Evolutionary conservation across 2,113 vertebrate genomes (phyloP).

Genomic region (Callipepla squamata): DNA sequence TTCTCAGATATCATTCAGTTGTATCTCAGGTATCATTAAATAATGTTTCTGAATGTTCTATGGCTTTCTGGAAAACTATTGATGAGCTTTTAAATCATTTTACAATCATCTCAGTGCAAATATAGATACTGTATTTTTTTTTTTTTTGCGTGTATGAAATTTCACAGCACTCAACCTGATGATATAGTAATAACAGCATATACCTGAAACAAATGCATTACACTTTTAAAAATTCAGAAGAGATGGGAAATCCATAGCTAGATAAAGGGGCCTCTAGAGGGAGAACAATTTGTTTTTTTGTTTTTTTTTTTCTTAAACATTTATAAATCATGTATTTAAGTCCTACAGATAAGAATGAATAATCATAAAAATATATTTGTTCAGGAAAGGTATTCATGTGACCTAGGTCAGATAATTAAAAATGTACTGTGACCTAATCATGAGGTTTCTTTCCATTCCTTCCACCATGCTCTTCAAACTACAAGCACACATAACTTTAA

Average conservation of each 20-base stretch:
- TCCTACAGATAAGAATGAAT: background rate
- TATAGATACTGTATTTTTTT: background rate
- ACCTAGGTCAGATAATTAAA: background rate
- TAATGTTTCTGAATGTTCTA: background rate
- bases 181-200: background rate
- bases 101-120: background rate
- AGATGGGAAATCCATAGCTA: background rate
- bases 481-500: background rate
- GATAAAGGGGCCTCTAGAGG: background rate
- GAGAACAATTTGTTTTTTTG: background rate
- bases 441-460: background rate
- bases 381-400: background rate
- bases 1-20: background rate
- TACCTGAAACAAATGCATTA: background rate
- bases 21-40: background rate
- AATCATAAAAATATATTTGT: background rate
- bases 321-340: background rate
- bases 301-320: background rate
- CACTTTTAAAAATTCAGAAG: background rate
- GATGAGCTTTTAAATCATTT: background rate
- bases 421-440: background rate
- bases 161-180: background rate
- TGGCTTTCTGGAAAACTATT: background rate
- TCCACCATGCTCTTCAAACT: background rate
- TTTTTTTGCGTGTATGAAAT: background rate